These are phyloP conservation scores for Ctenochaetus hawaiiensis DNA, from an alignment of 2,797 vertebrate species.

Conservation along the genomic window DNA sequence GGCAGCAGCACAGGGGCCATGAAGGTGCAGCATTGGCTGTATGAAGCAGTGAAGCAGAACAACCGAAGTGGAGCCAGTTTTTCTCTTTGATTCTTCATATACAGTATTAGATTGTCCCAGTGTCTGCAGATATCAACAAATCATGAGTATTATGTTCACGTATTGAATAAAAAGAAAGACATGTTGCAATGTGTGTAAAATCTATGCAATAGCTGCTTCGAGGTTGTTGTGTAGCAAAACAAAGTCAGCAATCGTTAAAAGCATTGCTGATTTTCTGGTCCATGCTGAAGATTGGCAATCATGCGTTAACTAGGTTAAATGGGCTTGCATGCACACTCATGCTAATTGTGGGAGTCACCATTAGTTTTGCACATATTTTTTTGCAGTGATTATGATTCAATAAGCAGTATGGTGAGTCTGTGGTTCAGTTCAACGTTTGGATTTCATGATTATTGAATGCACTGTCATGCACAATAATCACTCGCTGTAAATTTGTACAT, in stretches of 20 bases:
- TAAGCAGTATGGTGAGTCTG: slow-evolving; percentile 9
- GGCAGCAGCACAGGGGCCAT: slow-evolving; percentile 13
- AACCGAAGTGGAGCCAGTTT: neutral
- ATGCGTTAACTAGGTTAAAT: slow-evolving; percentile 60
- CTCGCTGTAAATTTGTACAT: neutral
- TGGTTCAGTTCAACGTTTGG: slow-evolving; percentile 20
- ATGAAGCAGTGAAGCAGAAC: slow-evolving; percentile 35
- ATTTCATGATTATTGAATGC: slow-evolving; percentile 8
- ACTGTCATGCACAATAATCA: slow-evolving; percentile 3
- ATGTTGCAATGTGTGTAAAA: slow-evolving; percentile 17
- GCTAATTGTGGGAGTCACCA: slow-evolving; percentile 10
- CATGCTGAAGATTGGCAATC: slow-evolving; percentile 54
- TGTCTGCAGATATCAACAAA: slow-evolving; percentile 2
- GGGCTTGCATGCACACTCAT: slow-evolving; percentile 19
- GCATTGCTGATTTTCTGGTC: slow-evolving; percentile 42
- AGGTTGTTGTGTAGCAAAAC: neutral
- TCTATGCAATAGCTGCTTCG: slow-evolving; percentile 23
- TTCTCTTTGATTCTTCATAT: too few species aligned
- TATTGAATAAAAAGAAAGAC: slow-evolving; percentile 18
- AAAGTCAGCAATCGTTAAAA: slow-evolving; percentile 17
- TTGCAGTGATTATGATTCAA: slow-evolving; percentile 24
- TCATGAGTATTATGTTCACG: neutral
- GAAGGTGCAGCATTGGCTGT: slow-evolving; percentile 9
- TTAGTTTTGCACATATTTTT: slow-evolving; percentile 10
- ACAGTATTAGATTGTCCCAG: neutral